These are phyloP conservation scores for Panurus biarmicus DNA, from an alignment of 2,113 vertebrate genomes.

Conservation along the genomic window DNA sequence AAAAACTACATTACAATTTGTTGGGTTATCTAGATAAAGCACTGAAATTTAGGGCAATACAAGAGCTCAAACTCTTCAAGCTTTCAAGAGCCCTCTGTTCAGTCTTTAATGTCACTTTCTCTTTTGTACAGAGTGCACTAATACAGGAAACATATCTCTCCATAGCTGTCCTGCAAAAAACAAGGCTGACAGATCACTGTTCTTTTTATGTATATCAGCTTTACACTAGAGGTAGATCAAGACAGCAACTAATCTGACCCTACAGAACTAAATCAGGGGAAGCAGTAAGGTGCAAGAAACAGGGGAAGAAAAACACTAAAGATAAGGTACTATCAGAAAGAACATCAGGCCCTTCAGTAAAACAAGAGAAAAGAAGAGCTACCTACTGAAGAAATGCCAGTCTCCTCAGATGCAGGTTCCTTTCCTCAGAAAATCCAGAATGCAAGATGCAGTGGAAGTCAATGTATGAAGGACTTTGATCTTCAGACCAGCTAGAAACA, in stretches of 20 bases:
- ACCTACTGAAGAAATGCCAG: background rate
- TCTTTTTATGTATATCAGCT: background rate
- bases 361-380: background rate
- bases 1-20: background rate
- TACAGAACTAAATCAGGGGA: background rate
- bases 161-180: background rate
- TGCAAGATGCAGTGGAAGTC: background rate
- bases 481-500: background rate
- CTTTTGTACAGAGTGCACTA: background rate
- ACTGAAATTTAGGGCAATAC: background rate
- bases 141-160: background rate
- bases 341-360: background rate
- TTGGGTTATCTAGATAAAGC: background rate
- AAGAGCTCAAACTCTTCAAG: background rate
- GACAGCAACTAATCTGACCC: background rate
- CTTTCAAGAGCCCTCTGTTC: background rate
- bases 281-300: background rate
- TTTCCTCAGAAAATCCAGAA: background rate
- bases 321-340: background rate
- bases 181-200: background rate
- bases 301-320: background rate
- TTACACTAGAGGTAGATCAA: background rate
- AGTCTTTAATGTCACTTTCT: background rate
- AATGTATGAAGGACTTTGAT: background rate
- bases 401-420: background rate